These are phyloP conservation scores for Unio pictorum DNA, from an alignment of 2,888 invertebrate genomes.

Conservation along the genomic window DNA sequence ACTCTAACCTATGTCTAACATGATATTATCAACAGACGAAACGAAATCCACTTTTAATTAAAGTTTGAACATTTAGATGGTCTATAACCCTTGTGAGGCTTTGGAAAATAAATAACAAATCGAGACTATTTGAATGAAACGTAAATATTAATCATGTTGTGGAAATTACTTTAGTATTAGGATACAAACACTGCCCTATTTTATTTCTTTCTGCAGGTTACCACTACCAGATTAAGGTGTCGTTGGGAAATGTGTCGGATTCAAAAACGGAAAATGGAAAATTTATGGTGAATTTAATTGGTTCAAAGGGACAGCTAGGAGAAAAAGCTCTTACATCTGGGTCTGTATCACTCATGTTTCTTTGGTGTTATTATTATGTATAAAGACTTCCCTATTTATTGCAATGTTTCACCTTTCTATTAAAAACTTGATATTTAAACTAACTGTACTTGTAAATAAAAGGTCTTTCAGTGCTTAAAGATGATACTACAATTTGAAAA, in stretches of 20 bases:
- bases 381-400: no score
- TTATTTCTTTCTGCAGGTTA: conserved; percentile 76
- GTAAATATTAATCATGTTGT: background rate
- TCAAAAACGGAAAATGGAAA: conserved; percentile 29
- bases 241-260: conserved; percentile 72
- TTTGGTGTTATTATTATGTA: no score
- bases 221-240: conserved; percentile 84
- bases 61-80: background rate
- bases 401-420: no score
- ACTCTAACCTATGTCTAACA: no score
- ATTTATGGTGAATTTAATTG: conserved; percentile 27
- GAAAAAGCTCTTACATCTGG: conserved; percentile 17
- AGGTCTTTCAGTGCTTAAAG: no score
- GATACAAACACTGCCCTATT: background rate
- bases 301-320: conserved; percentile 23
- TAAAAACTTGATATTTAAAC: no score
- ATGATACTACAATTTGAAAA: no score
- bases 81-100: background rate
- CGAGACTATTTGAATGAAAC: background rate
- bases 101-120: no score
- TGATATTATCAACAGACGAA: no score
- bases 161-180: background rate
- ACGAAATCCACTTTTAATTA: no score
- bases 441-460: no score
- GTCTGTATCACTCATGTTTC: conserved; percentile 5